phyloP scores from a whole-genome alignment of 2,888 invertebrate species.

The Drosophila picticornis region DNA sequence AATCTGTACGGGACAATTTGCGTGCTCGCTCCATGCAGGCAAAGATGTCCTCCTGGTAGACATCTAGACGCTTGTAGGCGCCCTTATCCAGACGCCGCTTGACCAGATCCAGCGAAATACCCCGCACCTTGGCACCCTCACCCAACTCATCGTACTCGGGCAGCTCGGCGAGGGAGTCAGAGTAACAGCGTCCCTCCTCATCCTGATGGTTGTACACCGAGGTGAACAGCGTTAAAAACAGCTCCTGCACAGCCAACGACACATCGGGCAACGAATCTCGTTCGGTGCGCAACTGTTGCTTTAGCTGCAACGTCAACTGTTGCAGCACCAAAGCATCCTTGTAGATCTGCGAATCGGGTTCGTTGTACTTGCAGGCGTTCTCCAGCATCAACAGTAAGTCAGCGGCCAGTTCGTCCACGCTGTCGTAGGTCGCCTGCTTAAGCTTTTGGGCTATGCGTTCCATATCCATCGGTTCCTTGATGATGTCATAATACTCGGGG shows the following conservation, averaged over 20 bases:
- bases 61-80: conserved; percentile 95
- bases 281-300: conserved; percentile 91
- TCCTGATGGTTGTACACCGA: conserved; percentile 98
- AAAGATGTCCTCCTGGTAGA: conserved; percentile 98
- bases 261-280: conserved; percentile 95
- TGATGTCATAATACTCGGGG: conserved; percentile 98
- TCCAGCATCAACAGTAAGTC: conserved; percentile 97
- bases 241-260: conserved; percentile 94
- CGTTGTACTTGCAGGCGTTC: conserved; percentile 98
- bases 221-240: conserved; percentile 95
- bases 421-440: conserved; percentile 91
- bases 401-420: conserved; percentile 93
- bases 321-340: conserved; percentile 98
- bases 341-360: conserved; percentile 98
- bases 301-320: conserved; percentile 95
- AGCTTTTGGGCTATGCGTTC: conserved; percentile 95
- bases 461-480: conserved; percentile 98
- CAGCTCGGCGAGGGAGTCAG: conserved; percentile 97
- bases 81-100: conserved; percentile 96
- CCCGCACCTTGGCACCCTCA: conserved; percentile 89
- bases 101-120: conserved; percentile 95
- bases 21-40: conserved; percentile 96
- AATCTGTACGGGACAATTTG: conserved; percentile 94
- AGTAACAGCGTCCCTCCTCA: conserved; percentile 97
- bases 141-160: conserved; percentile 92